Base-by-base conservation (phyloP, 2,888 invertebrate species). In the Eutolmus rufibarbis region DNA sequence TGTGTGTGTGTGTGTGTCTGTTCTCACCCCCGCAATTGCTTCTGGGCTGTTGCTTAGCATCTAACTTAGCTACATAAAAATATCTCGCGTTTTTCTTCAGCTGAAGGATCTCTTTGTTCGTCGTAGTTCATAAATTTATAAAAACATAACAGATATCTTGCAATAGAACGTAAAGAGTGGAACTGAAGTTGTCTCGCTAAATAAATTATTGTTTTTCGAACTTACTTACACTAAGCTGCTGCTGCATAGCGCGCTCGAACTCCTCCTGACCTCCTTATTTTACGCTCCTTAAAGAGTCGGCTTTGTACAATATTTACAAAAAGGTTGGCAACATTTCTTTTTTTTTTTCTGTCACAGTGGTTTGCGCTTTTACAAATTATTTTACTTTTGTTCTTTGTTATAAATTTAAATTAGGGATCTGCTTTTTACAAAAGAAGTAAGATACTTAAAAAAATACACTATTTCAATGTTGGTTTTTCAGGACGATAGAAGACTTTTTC, bases 251-350 rank as follows among this genome's bases (percentile, higher is more conserved):
- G 66, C 23, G 40, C 31, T 74, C 57, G 19, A 31, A 12, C 12
- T 43, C 43, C 12, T 12, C 43, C 19, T 40, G 19, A 74, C 51
- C 23, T 74, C 34, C 87, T 74, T 14, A 43, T 82, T 28, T 77
- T 82, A 57, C 23, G 74, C 31, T 34, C 34, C 7, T 46, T 76
- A 9, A 76, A 74, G 46, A 46, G 66, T 51, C 76, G 37, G 43
- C 56, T 88, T 88, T 88, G 88, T 88, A 88, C 88, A 88, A 78
- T 88, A 88, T 88, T 85, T 88, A 88, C 88, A 88, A 43, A 79
- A 46, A 51, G 51, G 76, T 87, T 86, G 86, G 87, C 87, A 87
- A 86, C 86, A 40, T 66, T 57, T 74, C 34, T 46, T 23, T n/a
- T 57, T 57, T 37, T 43, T 23, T 9, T 23, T 57, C 57, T 57